phyloP scores from a whole-genome alignment of 2,113 vertebrate species.

The Muscicapa adusta region DNA sequence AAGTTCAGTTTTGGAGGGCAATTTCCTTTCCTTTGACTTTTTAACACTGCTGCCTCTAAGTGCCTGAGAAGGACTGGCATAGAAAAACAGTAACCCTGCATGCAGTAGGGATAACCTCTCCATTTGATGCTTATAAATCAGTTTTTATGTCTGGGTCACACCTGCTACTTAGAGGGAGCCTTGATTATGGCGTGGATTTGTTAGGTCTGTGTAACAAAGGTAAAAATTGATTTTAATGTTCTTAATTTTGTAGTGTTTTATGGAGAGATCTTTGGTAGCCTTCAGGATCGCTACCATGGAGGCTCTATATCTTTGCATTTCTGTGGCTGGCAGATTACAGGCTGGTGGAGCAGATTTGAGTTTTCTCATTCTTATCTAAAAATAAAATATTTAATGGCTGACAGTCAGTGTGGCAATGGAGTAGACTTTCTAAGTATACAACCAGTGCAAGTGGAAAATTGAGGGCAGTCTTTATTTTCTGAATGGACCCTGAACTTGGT shows the following conservation, averaged over 20 bases:
- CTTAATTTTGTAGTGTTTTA: not conserved
- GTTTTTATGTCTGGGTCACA: not conserved
- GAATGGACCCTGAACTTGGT: not conserved
- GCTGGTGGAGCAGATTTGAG: not conserved
- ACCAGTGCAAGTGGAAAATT: accelerated
- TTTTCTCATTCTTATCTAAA: not conserved
- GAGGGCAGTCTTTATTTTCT: not conserved
- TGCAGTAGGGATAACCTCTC: not conserved
- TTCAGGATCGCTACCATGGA: not conserved
- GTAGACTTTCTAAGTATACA: not conserved
- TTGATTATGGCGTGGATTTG: not conserved
- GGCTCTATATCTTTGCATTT: not conserved
- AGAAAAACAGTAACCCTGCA: not conserved
- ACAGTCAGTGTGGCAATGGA: not conserved
- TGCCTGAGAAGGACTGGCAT: not conserved
- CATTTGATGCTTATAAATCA: not conserved
- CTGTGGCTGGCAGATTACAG: not conserved
- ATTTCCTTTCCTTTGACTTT: not conserved
- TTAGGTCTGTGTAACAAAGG: not conserved
- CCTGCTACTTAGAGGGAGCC: not conserved
- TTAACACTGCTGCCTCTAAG: not conserved
- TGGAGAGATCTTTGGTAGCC: not conserved
- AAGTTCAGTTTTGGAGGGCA: not conserved
- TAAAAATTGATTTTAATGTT: not conserved
- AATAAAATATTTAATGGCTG: not conserved